Evolutionary conservation across 2,797 vertebrate genomes (phyloP).

Genomic region (Nyctibius grandis): DNA sequence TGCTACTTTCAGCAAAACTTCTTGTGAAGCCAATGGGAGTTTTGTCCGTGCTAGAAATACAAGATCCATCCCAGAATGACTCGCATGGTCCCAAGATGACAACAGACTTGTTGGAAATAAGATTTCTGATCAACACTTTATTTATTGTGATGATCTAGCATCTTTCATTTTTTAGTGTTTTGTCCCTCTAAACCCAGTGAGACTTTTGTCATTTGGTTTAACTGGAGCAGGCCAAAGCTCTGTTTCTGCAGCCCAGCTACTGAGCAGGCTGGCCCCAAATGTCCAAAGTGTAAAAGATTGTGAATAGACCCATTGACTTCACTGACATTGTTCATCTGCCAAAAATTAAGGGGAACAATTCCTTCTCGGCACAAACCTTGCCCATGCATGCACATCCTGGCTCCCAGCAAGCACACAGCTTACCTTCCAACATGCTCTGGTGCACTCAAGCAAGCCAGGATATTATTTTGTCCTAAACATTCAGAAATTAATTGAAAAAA

Average conservation of each 20-base stretch:
- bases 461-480: neutral
- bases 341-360: neutral
- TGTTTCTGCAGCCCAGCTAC: neutral
- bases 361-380: neutral
- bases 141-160: neutral
- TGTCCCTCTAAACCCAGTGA: neutral
- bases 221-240: neutral
- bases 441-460: neutral
- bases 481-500: neutral
- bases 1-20: neutral
- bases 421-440: neutral
- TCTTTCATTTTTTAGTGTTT: neutral
- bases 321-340: neutral
- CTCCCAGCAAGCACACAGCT: neutral
- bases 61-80: neutral
- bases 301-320: neutral
- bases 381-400: neutral
- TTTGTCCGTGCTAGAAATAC: neutral
- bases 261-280: neutral
- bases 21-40: neutral
- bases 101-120: neutral
- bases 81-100: neutral
- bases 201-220: neutral
- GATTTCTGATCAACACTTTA: neutral
- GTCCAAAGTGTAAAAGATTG: neutral